These are phyloP conservation scores for Diachasma alloeum DNA, from an alignment of 1,140 invertebrate genomes.

Conservation along the genomic window DNA sequence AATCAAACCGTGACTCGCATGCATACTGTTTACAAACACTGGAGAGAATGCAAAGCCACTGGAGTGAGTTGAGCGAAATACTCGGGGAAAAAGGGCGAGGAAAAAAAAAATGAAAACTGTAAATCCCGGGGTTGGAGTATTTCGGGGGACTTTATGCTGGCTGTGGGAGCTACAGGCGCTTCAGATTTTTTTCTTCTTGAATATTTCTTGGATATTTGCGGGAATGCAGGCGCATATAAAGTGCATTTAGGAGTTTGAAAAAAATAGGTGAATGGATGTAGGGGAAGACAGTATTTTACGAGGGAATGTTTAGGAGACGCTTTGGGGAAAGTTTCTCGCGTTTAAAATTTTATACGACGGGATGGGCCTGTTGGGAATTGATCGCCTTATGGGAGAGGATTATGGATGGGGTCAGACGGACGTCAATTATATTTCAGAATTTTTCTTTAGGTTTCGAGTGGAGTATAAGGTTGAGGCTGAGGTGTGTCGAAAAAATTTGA, in stretches of 20 bases:
- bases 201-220: constrained; percentile 9
- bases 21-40: neutral
- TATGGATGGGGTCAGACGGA: no score
- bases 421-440: no score
- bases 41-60: neutral
- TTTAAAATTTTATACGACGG: neutral
- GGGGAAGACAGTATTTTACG: neutral
- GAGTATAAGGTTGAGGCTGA: no score
- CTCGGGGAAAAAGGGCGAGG: neutral
- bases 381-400: no score
- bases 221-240: constrained; percentile 7
- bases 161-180: neutral
- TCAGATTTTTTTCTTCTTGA: neutral
- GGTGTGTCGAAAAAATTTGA: no score
- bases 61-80: neutral
- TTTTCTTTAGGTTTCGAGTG: no score
- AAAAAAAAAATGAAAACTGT: neutral
- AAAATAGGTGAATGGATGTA: neutral
- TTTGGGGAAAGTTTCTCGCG: neutral
- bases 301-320: neutral
- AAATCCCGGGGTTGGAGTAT: neutral
- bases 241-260: neutral
- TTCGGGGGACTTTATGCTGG: constrained; percentile 2
- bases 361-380: neutral
- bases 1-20: constrained; percentile 18